Conservation (phyloP, 2,888 invertebrate species). For the Drosophila kanekoi region DNA sequence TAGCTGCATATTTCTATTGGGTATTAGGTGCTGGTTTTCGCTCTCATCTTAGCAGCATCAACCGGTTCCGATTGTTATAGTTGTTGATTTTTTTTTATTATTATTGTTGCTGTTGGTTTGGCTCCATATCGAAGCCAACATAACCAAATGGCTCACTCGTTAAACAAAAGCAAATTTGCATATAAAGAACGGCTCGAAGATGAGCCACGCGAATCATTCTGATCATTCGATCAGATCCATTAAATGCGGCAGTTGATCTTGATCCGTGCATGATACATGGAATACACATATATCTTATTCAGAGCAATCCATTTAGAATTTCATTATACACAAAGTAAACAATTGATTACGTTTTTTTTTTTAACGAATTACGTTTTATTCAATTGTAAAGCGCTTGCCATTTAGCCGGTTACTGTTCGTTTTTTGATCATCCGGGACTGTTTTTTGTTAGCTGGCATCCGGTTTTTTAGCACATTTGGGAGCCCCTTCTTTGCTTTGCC, state of each 20-base stretch:
- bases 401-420: conserved; percentile 67
- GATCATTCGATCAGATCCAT: conserved; percentile 7
- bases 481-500: conserved; percentile 21
- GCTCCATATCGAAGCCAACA: conserved; percentile 27
- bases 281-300: conserved; percentile 13
- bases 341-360: conserved; percentile 26
- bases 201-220: conserved; percentile 27
- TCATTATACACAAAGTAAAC: conserved; percentile 29
- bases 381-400: conserved; percentile 56
- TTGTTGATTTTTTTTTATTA: conserved; percentile 16
- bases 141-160: conserved; percentile 29
- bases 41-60: conserved; percentile 23
- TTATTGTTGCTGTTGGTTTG: conserved; percentile 14
- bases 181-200: conserved; percentile 43
- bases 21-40: too few species aligned
- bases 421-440: conserved; percentile 35
- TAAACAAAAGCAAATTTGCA: conserved; percentile 50
- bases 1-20: conserved; percentile 4
- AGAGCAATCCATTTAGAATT: conserved; percentile 25
- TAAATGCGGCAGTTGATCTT: conserved; percentile 17
- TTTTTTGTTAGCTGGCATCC: conserved; percentile 47
- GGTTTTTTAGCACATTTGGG: conserved; percentile 52
- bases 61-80: conserved; percentile 55
- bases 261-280: conserved; percentile 2
- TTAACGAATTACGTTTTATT: conserved; percentile 55